Percentiles rank a stretch among this genome's conserved stretches.
These are phyloP conservation scores for Scaptomyza cyrtandrae DNA, from an alignment of 2,888 invertebrate species.

Conservation along the genomic window DNA sequence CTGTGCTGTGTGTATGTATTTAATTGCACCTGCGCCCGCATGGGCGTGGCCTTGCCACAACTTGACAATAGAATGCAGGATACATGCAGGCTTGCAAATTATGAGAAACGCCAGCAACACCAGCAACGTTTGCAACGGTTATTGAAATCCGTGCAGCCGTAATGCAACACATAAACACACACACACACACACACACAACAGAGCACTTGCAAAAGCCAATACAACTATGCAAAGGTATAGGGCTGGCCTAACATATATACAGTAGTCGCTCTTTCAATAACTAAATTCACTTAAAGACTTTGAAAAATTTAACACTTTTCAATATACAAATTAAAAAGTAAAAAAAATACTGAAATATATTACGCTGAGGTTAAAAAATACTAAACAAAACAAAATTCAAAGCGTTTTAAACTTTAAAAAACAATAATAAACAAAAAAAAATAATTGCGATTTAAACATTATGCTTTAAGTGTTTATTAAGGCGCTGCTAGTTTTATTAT, in stretches of 20 bases:
- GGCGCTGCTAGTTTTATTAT: too few species aligned
- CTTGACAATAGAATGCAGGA: conserved; percentile 73
- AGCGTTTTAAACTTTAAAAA: too few species aligned
- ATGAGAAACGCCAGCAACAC: conserved; percentile 50
- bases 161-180: conserved; percentile 16
- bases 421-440: too few species aligned
- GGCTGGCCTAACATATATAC: conserved; percentile 4
- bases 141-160: conserved; percentile 59
- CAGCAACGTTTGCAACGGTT: conserved; percentile 54
- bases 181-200: conserved; percentile 21
- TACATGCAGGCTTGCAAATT: conserved; percentile 58
- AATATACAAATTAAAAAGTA: too few species aligned
- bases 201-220: conserved; percentile 5
- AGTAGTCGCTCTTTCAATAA: not conserved
- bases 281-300: too few species aligned
- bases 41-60: conserved; percentile 63
- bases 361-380: too few species aligned
- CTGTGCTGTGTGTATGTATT: conserved; percentile 30
- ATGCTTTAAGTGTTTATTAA: too few species aligned
- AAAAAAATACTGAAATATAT: too few species aligned
- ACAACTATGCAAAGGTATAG: conserved; percentile 7
- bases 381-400: too few species aligned
- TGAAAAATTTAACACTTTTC: too few species aligned
- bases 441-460: too few species aligned
- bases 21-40: conserved; percentile 56